Conservation (phyloP, 92 coral and sea anemone genomes). For the Scolanthus callimorphus region DNA sequence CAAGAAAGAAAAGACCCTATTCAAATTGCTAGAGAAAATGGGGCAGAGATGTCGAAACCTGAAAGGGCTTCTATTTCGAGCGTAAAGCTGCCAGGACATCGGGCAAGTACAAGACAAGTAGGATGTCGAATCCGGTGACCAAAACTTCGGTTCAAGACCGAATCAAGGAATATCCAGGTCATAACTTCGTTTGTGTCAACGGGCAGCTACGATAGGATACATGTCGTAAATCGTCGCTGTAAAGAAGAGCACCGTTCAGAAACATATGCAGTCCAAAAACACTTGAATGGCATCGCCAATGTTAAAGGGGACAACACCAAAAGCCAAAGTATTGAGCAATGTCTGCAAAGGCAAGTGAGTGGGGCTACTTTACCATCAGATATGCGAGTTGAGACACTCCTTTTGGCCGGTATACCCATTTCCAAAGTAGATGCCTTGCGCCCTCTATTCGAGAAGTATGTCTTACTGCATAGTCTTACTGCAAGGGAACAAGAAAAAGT, state of each 20-base stretch:
- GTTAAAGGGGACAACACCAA: conserved; percentile 19
- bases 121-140: no score
- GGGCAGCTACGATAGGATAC: no score
- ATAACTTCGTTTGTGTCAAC: no score
- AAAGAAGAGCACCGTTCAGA: conserved; percentile 24
- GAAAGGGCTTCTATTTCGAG: no score
- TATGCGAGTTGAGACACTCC: conserved; percentile 50
- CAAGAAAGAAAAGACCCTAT: no score
- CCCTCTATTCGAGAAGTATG: conserved; percentile 55
- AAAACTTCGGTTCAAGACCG: no score
- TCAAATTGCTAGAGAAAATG: conserved; percentile 25
- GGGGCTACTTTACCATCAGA: conserved; percentile 57
- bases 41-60: conserved; percentile 10
- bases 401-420: conserved; percentile 45
- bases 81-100: no score
- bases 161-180: no score
- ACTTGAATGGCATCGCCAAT: conserved; percentile 26
- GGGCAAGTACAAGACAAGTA: no score
- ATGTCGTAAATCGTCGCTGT: conserved; percentile 23
- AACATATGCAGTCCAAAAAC: conserved; percentile 36
- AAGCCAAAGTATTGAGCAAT: conserved; percentile 2
- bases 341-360: conserved; percentile 2
- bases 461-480: no score
- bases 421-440: conserved; percentile 55
- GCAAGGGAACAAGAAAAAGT: no score